A percentile compares a stretch with the other conserved stretches of the same genome.
Conservation (phyloP, 2,888 invertebrate genomes). For the Euclidia mi region DNA sequence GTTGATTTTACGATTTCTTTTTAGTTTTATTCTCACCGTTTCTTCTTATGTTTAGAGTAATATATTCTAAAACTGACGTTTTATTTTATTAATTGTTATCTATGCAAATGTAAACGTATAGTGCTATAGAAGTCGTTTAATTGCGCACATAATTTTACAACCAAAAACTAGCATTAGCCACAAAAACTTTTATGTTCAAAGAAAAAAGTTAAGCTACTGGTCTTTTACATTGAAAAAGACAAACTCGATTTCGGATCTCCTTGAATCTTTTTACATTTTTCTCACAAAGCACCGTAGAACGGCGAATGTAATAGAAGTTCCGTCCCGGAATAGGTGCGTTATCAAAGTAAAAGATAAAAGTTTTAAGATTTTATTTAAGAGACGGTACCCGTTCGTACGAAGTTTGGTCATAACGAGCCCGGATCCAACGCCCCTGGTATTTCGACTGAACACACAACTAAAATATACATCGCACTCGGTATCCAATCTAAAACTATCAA, state of each 20-base stretch:
- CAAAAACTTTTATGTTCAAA: constrained; percentile 16
- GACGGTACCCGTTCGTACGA: constrained; percentile 66
- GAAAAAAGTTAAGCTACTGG: constrained; percentile 21
- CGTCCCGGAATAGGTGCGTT: constrained; percentile 70
- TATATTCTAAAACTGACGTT: constrained; percentile 1
- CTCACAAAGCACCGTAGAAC: constrained; percentile 50
- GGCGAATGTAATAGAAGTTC: constrained; percentile 66
- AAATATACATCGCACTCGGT: constrained; percentile 23
- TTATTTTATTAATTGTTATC: constrained; percentile 19
- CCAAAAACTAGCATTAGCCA: constrained; percentile 8
- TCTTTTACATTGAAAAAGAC: constrained; percentile 41
- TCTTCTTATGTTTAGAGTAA: constrained; percentile 23
- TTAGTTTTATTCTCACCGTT: constrained; percentile 6
- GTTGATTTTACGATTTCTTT: constrained; percentile 27
- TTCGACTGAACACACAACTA: constrained; percentile 46
- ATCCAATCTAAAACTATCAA: constrained; percentile 29
- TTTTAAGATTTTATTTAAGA: constrained; percentile 83
- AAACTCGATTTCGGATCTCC: constrained; percentile 41
- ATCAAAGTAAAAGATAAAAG: constrained; percentile 82
- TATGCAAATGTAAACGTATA: constrained; percentile 1
- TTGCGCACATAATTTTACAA: constrained; percentile 17
- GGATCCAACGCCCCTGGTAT: constrained; percentile 39
- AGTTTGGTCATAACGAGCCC: constrained; percentile 76
- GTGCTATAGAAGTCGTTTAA: constrained; percentile 8
- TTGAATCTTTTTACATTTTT: constrained; percentile 54